phyloP scores from a whole-genome alignment of 2,113 vertebrate species.

The Hemiscyllium ocellatum region DNA sequence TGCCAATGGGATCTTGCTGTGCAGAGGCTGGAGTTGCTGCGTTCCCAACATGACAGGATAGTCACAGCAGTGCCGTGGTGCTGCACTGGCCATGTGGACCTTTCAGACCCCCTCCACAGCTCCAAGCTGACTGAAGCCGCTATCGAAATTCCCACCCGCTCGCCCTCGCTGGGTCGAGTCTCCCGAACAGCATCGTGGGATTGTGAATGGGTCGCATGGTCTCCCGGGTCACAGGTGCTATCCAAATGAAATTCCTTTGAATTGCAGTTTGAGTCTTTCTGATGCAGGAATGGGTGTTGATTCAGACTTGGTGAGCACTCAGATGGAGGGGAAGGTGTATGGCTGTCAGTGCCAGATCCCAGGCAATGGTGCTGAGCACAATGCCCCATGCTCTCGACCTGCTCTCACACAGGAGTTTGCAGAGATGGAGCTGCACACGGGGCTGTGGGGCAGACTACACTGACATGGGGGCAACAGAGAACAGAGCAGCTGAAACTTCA shows the following conservation, averaged over 20 bases:
- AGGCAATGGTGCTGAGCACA: not conserved
- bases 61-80: not conserved
- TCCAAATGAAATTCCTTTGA: not conserved
- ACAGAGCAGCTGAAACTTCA: not conserved
- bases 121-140: not conserved
- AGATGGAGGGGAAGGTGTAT: too few relatives aligned
- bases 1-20: not conserved
- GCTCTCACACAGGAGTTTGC: not conserved
- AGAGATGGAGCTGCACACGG: not conserved
- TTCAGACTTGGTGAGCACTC: not conserved
- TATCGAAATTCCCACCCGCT: not conserved
- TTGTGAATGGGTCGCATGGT: not conserved
- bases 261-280: not conserved
- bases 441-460: not conserved
- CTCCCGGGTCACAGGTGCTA: not conserved
- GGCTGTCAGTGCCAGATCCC: not conserved
- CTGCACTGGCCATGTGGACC: not conserved
- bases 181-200: not conserved
- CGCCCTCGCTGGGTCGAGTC: not conserved
- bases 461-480: not conserved
- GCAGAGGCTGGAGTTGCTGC: not conserved
- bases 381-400: too few relatives aligned
- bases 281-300: not conserved
- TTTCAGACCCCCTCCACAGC: not conserved
- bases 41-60: not conserved